Conservation (phyloP, 23 tunicate species). For the Trididemnum clinides region DNA sequence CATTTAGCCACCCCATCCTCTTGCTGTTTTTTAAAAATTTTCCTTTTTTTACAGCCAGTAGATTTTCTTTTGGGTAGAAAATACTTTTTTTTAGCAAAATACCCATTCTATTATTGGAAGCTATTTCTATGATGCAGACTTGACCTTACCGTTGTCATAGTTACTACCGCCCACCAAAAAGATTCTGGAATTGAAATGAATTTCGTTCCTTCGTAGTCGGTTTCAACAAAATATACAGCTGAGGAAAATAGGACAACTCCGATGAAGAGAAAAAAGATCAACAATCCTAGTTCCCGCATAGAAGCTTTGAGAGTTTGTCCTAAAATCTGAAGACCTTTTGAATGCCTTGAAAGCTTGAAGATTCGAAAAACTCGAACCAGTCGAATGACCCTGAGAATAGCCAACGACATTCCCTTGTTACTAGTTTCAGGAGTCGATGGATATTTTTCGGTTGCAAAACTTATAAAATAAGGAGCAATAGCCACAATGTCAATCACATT, state of each 20-base stretch:
- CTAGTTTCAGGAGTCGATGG: slow-evolving; percentile 28
- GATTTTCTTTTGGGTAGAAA: no score
- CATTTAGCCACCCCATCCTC: no score
- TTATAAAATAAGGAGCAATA: slow-evolving; percentile 96
- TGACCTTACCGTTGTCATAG: slow-evolving; percentile 97
- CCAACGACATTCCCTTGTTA: slow-evolving; percentile 96
- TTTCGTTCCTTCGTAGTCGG: slow-evolving; percentile 34
- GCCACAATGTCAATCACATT: slow-evolving; percentile 97
- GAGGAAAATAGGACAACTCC: slow-evolving; percentile 98
- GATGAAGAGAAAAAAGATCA: slow-evolving; percentile 96
- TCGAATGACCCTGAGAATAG: slow-evolving; percentile 94
- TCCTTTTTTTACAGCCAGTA: no score
- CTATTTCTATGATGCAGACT: not conserved
- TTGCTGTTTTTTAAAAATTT: no score
- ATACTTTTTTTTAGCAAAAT: no score
- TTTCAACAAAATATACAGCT: slow-evolving; percentile 97
- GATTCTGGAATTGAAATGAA: slow-evolving; percentile 95
- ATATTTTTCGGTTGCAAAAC: slow-evolving; percentile 68
- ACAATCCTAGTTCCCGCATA: slow-evolving; percentile 95
- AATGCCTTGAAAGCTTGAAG: slow-evolving; percentile 93
- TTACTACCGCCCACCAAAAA: slow-evolving; percentile 99
- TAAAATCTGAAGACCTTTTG: slow-evolving; percentile 98
- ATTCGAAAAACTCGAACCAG: slow-evolving; percentile 97
- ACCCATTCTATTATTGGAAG: no score
- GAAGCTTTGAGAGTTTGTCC: slow-evolving; percentile 99